A percentile compares a stretch with the other conserved stretches of the same genome.
Evolutionary conservation across 1,140 invertebrate genomes (phyloP).

Genomic region (Onthophagus taurus): DNA sequence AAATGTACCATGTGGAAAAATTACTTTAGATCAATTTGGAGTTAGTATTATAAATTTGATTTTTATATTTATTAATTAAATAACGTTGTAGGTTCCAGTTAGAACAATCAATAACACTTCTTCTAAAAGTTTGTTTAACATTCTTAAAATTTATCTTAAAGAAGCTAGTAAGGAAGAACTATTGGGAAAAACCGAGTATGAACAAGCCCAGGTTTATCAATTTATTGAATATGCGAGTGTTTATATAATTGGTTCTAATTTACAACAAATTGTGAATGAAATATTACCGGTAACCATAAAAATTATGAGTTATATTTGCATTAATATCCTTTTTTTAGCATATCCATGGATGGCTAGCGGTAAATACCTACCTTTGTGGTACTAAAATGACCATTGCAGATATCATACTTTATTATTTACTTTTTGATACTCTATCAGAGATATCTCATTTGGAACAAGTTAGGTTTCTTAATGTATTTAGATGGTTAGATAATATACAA

Average conservation of each 20-base stretch:
- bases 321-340: constrained; percentile 34
- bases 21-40: constrained; percentile 15
- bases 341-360: constrained; percentile 42
- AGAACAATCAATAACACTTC: constrained; percentile 12
- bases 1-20: constrained; percentile 19
- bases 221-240: constrained; percentile 33
- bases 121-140: constrained; percentile 21
- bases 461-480: constrained; percentile 49
- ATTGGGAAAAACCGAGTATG: constrained; percentile 17
- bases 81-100: constrained; percentile 16
- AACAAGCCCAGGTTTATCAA: constrained; percentile 29
- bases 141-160: constrained; percentile 24
- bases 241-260: constrained; percentile 18
- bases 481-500: constrained; percentile 59
- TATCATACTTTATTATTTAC: constrained; percentile 44
- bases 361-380: constrained; percentile 47
- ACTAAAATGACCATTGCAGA: constrained; percentile 49
- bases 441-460: constrained; percentile 49
- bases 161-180: constrained; percentile 24
- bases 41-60: constrained; percentile 17
- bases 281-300: constrained; percentile 23
- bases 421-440: constrained; percentile 34
- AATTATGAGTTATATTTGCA: constrained; percentile 12
- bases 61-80: constrained; percentile 6
- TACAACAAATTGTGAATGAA: constrained; percentile 16